phyloP scores from a whole-genome alignment of 2,797 vertebrate species.

The Masticophis lateralis region DNA sequence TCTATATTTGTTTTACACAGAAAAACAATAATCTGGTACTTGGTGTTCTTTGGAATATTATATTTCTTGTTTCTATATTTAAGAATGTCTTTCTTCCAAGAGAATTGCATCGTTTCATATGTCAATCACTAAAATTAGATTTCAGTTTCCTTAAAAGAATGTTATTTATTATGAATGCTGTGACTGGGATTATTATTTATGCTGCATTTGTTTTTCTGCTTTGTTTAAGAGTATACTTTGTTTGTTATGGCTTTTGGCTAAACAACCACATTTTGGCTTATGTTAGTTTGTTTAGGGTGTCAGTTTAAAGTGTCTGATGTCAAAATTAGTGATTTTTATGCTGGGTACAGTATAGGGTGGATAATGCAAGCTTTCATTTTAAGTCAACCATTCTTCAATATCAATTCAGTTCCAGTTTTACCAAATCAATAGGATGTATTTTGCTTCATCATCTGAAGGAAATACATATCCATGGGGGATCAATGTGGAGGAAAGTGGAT shows the following conservation, averaged over 20 bases:
- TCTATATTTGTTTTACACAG: neutral
- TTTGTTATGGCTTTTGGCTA: neutral
- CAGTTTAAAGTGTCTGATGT: neutral
- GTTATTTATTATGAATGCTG: neutral
- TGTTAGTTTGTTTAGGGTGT: neutral
- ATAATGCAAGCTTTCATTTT: neutral
- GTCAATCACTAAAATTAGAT: neutral
- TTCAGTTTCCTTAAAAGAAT: constrained; percentile 5
- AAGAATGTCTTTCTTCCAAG: neutral
- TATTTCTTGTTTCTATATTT: neutral
- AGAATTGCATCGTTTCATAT: neutral
- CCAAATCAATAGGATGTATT: neutral
- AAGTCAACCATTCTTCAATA: neutral
- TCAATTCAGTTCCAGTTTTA: neutral
- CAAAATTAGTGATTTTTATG: neutral
- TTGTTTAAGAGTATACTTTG: neutral
- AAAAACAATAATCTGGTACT: neutral
- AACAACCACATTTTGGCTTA: neutral
- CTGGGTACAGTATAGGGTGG: too few relatives aligned
- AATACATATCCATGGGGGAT: neutral
- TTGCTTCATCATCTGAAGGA: neutral
- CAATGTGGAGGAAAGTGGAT: neutral
- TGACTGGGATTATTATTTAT: neutral
- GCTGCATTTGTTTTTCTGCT: neutral
- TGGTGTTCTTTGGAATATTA: constrained; percentile 2